Base-by-base conservation (phyloP, 1,140 invertebrate genomes). In the Tribolium castaneum region DNA sequence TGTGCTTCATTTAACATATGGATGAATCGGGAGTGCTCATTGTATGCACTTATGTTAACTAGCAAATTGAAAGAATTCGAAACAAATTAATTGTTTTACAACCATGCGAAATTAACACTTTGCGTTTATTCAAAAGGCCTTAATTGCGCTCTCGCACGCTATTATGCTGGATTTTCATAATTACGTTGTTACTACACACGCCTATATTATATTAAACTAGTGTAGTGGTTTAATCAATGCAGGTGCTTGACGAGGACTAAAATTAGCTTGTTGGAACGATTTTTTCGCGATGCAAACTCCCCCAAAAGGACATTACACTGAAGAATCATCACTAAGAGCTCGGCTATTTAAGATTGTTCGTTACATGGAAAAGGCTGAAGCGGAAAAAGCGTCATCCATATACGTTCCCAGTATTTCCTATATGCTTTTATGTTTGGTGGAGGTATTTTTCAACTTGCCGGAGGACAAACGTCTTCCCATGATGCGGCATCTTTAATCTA, bases 1-100 rank as follows among this genome's bases (percentile, higher is more conserved):
- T 80, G 78, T 79, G 81, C 81, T 78, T 82, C 81, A 82, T 82
- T 82, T 82, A 82, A 80, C 81, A 80, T 82, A 82, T 79, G 78
- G 66, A 79, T 77, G 39, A 52, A 73, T 73, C 71, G 52, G 14
- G 71, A 25, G 12, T 73, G 35, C 25, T 73, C 52, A 25, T 56
- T 73, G 71, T 35, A 34, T 12, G 59, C 39, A 6, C n/a, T 45
- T 45, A 45, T 45, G 39, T 45, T 45, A 19, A 59, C 5, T 9
- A n/a, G 7, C 10, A 7, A 14, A 59, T 22, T 59, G 22, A n/a
- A 25, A 59, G 22, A 59, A 22, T 19, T n/a, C 14, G 10, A 59
- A 59, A 59, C 19, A 45, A 59, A 59, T 19, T 59, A 30, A 59
- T 59, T 59, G 54, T 59, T 59, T 59, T 59, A 59, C 54, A 59